Evolutionary conservation across 2,888 invertebrate genomes (phyloP).

Genomic region (Hylaea fasciaria): DNA sequence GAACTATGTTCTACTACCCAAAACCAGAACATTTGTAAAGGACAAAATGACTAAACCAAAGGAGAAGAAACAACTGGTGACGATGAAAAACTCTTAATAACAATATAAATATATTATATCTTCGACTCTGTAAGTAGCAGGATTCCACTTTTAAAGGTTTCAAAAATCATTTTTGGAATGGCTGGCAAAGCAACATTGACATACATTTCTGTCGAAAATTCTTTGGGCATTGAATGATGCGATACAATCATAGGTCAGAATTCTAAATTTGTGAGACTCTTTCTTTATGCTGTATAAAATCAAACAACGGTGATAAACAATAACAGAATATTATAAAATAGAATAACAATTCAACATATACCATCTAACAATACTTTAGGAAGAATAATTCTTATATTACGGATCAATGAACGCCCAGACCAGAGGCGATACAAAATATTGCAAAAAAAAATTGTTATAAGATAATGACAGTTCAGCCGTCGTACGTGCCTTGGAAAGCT

Average conservation of each 20-base stretch:
- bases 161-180: slow-evolving; percentile 57
- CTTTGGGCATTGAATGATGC: slow-evolving; percentile 39
- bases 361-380: slow-evolving; percentile 72
- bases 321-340: slow-evolving; percentile 72
- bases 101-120: not conserved
- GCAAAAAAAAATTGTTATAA: slow-evolving; percentile 43
- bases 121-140: slow-evolving; percentile 60
- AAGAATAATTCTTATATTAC: slow-evolving; percentile 53
- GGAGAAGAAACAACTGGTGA: slow-evolving; percentile 14
- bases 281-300: slow-evolving; percentile 48
- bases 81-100: too few relatives aligned
- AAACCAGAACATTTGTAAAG: slow-evolving; percentile 46
- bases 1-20: slow-evolving; percentile 43
- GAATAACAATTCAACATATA: slow-evolving; percentile 72
- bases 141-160: slow-evolving; percentile 50
- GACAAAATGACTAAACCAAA: slow-evolving; percentile 45
- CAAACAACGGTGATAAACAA: slow-evolving; percentile 65
- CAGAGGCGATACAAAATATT: slow-evolving; percentile 33
- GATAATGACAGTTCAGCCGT: slow-evolving; percentile 44
- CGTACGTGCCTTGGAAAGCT: slow-evolving; percentile 45
- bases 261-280: slow-evolving; percentile 27
- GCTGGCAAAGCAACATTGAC: slow-evolving; percentile 50
- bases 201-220: slow-evolving; percentile 10
- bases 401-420: slow-evolving; percentile 26
- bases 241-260: slow-evolving; percentile 35